Evolutionary conservation across 2,888 invertebrate species (phyloP), one percentile per base, ranked within the genome.

Genomic region (Amorpha juglandis): DNA sequence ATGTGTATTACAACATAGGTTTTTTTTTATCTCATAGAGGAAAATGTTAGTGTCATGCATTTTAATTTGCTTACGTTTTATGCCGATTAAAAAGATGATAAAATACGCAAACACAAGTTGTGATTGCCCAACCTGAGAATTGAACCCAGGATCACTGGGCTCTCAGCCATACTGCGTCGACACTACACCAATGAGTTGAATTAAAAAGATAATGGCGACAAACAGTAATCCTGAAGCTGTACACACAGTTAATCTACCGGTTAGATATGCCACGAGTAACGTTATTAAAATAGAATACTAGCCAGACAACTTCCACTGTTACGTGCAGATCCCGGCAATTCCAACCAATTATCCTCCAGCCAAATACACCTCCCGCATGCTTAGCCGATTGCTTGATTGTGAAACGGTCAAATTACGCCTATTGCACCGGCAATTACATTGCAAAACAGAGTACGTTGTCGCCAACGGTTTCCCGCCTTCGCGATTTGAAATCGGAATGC

Each of bases 401-500:
- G 85, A 80, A 87, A 89, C 82, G 78, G 58, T 79, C 82, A 84
- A 86, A 89, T 88, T 87, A 85, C 82, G 80, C 78, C 78, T 77
- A 81, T 83, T 84, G 83, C 84, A 74, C 66, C 70, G 75, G 66
- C 76, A 70, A 78, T 83, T 84, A 82, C 84, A 83, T 89, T 88
- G 87, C 89, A 86, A 88, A 87, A 90, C 58, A 58, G 38, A 42
- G 16, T 16, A 58, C 84, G 88, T 87, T 88, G 88, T 86, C 83
- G 81, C 77, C 75, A 74, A 71, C 83, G 77, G 82, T 89, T 91
- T 91, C 87, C 89, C 91, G 90, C 90, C 90, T 91, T 90, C 85
- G 81, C 84, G 84, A 89, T 92, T 93, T 90, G 84, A 92, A 93
- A 92, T 92, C 90, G 92, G 91, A 92, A 92, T 93, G 92, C 92